These are phyloP conservation scores for Anas acuta DNA, from an alignment of 2,797 vertebrate species.

Conservation along the genomic window DNA sequence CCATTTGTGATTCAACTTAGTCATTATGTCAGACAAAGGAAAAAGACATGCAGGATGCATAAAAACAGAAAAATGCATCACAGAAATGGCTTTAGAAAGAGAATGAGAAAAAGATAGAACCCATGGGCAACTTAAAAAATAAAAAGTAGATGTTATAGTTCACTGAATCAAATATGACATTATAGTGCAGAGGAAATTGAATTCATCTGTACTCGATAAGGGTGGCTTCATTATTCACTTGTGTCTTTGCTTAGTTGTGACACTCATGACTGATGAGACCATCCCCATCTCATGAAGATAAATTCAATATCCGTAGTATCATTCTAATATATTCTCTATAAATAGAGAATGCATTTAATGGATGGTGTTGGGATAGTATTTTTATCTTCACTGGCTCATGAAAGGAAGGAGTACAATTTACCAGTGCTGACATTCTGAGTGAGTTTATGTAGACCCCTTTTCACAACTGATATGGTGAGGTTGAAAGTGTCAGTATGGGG, in stretches of 20 bases:
- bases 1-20: constrained; percentile 17
- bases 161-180: constrained; percentile 78
- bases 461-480: neutral
- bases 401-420: constrained; percentile 71
- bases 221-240: constrained; percentile 75
- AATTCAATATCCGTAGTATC: constrained; percentile 73
- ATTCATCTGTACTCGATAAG: constrained; percentile 77
- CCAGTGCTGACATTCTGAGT: constrained; percentile 50
- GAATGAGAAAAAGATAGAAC: constrained; percentile 65
- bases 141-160: constrained; percentile 77
- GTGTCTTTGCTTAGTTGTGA: constrained; percentile 69
- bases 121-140: constrained; percentile 75
- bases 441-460: constrained; percentile 41
- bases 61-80: constrained; percentile 69
- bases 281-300: constrained; percentile 76
- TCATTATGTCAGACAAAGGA: constrained; percentile 45
- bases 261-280: constrained; percentile 75
- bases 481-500: neutral
- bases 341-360: constrained; percentile 74
- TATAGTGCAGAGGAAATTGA: constrained; percentile 78
- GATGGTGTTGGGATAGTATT: constrained; percentile 70
- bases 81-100: constrained; percentile 57
- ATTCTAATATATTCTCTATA: constrained; percentile 75
- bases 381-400: constrained; percentile 74
- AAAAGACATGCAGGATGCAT: constrained; percentile 46